Evolutionary conservation across 1,140 invertebrate genomes (phyloP), one percentile per base, ranked within the genome.

Genomic region (Zaprionus kolodkinae): DNA sequence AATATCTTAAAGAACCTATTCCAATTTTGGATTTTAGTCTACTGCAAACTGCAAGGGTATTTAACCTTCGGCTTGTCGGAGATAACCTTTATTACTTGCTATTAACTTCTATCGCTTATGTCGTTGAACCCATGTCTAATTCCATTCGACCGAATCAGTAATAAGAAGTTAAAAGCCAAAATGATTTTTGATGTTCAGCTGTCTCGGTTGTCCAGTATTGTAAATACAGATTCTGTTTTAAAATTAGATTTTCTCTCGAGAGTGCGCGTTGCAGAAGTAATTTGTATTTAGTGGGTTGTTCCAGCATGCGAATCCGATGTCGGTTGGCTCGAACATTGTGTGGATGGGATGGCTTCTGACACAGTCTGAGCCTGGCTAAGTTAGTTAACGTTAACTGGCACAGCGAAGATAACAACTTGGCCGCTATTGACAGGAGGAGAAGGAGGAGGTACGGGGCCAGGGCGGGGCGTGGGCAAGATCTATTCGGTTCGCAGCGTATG

Each of bases 121-220:
- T 76, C 72, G 56, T 76, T 81, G 76, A 79, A 87, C 76, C 59
- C 43, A 11, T 60, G 5, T 52, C 68, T 43, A 67, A 45, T 61
- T 66, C 50, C 25, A 43, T 59, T 72, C 57, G 59, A 6, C 17
- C 30, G 9, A 13, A 55, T 71, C 6, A 33, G n/a, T 69, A 73
- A 79, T 62, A 67, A 65, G 70, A 78, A 72, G 79, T 88, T 63
- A 57, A 83, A 65, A 67, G 54, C 43, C 43, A 66, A 83, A 78
- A 75, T 48, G 56, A 17, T n/a, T 57, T 74, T 78, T 78, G 17
- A 79, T 76, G 52, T 17, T 21, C 0, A 48, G 15, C 10, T 48
- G 45, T 9, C 7, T 48, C 0, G 45, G 4, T 50, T 50, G 11
- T 21, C 17, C 3, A 11, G 11, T 12, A 45, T 45, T 15, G n/a